Evolutionary conservation across 2,113 vertebrate genomes (phyloP).

Genomic region (Andinoacara biseriatus): DNA sequence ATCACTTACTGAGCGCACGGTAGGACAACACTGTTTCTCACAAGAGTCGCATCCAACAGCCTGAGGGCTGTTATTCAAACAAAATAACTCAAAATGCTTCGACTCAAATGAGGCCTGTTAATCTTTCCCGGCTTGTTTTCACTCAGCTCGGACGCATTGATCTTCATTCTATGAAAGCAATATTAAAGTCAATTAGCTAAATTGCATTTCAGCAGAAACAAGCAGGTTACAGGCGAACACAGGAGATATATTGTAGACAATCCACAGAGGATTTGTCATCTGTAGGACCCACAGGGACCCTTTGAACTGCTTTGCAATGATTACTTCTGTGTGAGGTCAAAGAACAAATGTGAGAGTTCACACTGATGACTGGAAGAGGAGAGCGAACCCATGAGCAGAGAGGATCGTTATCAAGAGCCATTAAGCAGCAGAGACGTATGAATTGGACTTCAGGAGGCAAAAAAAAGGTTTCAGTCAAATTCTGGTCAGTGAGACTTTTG

Average conservation of each 20-base stretch:
- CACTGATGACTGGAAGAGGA: constrained; percentile 17
- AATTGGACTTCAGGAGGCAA: background rate
- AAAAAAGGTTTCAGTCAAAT: background rate
- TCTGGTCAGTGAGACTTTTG: background rate
- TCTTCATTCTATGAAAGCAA: constrained; percentile 28
- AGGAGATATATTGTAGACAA: background rate
- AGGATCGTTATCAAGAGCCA: constrained; percentile 4
- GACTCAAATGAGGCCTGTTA: background rate
- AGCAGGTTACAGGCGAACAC: background rate
- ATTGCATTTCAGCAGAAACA: constrained; percentile 25
- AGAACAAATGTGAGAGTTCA: constrained; percentile 40
- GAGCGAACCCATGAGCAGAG: background rate
- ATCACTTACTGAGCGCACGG: constrained; percentile 22
- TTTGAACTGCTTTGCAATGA: constrained; percentile 32
- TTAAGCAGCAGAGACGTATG: background rate
- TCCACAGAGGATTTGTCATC: constrained; percentile 12
- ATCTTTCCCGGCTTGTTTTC: constrained; percentile 4
- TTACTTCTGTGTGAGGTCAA: constrained; percentile 40
- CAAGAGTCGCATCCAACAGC: background rate
- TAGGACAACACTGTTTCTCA: constrained; percentile 16
- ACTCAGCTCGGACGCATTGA: constrained; percentile 36
- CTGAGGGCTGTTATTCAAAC: background rate
- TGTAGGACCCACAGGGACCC: constrained; percentile 33
- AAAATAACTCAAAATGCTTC: background rate
- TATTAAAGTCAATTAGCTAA: constrained; percentile 48